Percentiles rank a stretch among this genome's conserved stretches.
phyloP scores from a whole-genome alignment of 2,888 invertebrate species.

The Ectropis crepuscularia region DNA sequence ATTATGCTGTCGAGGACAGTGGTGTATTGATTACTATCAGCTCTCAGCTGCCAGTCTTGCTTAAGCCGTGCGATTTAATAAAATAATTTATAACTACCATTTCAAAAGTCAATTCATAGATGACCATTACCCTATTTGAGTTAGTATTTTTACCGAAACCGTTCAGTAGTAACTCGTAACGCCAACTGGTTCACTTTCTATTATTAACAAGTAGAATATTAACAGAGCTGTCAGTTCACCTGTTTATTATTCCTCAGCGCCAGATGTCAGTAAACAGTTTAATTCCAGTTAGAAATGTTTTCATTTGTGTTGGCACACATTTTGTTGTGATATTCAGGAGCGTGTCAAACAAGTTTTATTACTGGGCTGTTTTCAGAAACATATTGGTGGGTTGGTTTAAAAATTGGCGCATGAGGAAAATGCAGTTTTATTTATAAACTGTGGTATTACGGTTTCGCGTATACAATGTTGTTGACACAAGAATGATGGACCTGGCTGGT shows the following conservation, averaged over 20 bases:
- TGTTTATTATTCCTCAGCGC: conserved; percentile 32
- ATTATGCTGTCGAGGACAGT: no score
- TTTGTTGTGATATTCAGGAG: conserved; percentile 23
- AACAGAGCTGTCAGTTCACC: conserved; percentile 32
- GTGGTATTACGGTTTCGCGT: neutral
- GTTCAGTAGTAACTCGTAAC: conserved; percentile 1
- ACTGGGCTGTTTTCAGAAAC: conserved; percentile 19
- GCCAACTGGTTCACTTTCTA: conserved; percentile 12
- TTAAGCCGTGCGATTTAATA: no score
- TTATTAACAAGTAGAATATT: conserved; percentile 21
- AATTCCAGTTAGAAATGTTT: conserved; percentile 23
- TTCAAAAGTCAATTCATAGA: neutral
- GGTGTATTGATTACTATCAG: no score
- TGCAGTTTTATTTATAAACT: neutral
- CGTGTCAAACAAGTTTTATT: conserved; percentile 29
- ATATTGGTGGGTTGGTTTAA: conserved; percentile 14
- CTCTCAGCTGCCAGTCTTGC: no score
- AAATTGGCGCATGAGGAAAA: conserved; percentile 3
- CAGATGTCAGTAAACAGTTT: conserved; percentile 30
- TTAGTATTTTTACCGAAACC: conserved; percentile 1
- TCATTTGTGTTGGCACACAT: conserved; percentile 30
- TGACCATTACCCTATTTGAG: neutral
- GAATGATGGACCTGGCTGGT: no score
- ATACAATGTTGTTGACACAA: no score
- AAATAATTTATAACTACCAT: no score